Base-by-base conservation (phyloP, 64 coral and sea anemone genomes). In the Astreopora myriophthalma region DNA sequence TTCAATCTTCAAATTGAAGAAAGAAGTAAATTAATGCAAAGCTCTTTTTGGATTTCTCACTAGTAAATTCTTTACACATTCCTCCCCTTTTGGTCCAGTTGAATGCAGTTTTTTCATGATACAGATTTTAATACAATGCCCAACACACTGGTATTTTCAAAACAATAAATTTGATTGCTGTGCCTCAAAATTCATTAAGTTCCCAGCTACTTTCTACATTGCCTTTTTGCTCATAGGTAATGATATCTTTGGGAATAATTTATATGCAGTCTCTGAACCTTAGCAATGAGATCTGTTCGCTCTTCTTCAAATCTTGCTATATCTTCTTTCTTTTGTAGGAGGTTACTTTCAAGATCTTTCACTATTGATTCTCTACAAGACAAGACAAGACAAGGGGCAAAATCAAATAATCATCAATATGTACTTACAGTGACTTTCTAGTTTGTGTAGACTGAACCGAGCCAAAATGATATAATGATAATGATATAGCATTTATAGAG, bases 231-330 rank as follows among this genome's bases (percentile, higher is more conserved):
- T 42, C 39, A 42, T 4, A n/a, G n/a, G n/a, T n/a, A n/a, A n/a
- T n/a, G n/a, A n/a, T n/a, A n/a, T n/a, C n/a, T n/a, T n/a, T n/a
- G n/a, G n/a, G n/a, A n/a, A n/a, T n/a, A n/a, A n/a, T n/a, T 46
- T 46, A 46, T n/a, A 25, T 38, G 14, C 12, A 32, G 1, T 30
- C 17, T 8, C 1, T 31, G 13, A 69, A 98, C 96, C 96, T 99
- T 99, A 32, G 88, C 91, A 65, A 99, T 99, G 22, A 99, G 94
- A 27, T 99, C 97, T 71, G 94, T 90, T 68, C 97, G 86, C 71
- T 99, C 97, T 32, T 86, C 80, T 71, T 99, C 93, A 29, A 99
- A 88, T 76, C 97, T 89, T 25, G 83, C 62, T 30, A 96, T 78
- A 75, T 99, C 97, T 20, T 91, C 82, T 69, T 96, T 96, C 71